Conservation (phyloP, 2,113 vertebrate genomes). For the Shinisaurus crocodilurus region DNA sequence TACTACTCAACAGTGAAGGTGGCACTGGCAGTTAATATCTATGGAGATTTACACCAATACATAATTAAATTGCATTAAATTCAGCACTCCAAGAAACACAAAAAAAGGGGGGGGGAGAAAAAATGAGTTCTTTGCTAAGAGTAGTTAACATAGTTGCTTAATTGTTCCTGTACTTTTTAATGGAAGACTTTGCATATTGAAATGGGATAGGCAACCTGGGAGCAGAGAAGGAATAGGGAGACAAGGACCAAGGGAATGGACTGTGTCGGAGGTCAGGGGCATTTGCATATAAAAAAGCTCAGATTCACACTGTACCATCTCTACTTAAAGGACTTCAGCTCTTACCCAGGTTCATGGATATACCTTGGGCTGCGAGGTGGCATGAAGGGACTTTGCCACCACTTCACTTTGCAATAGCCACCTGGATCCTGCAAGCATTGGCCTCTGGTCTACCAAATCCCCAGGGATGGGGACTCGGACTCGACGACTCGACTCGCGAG, state of each 20-base stretch:
- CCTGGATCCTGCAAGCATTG: not conserved
- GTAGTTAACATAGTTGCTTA: not conserved
- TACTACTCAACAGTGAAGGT: not conserved
- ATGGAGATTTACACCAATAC: not conserved
- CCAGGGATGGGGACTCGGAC: too few relatives aligned
- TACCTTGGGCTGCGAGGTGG: too few relatives aligned
- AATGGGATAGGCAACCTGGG: not conserved
- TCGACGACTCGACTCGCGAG: too few relatives aligned
- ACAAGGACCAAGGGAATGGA: not conserved
- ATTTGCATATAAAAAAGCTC: not conserved
- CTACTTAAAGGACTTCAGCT: not conserved
- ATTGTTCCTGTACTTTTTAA: not conserved
- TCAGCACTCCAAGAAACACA: too few relatives aligned
- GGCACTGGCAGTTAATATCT: not conserved
- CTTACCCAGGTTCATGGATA: not conserved
- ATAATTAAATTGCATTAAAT: conserved; percentile 1
- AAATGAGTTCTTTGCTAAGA: too few relatives aligned
- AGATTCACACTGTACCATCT: not conserved
- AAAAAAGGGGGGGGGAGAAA: not conserved
- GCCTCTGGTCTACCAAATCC: not conserved
- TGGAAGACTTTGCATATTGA: not conserved
- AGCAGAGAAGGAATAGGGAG: not conserved
- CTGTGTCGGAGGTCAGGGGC: not conserved
- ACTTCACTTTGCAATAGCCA: not conserved
- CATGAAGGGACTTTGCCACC: not conserved